phyloP scores from a whole-genome alignment of 2,888 invertebrate genomes.

The Ecliptopera silaceata region DNA sequence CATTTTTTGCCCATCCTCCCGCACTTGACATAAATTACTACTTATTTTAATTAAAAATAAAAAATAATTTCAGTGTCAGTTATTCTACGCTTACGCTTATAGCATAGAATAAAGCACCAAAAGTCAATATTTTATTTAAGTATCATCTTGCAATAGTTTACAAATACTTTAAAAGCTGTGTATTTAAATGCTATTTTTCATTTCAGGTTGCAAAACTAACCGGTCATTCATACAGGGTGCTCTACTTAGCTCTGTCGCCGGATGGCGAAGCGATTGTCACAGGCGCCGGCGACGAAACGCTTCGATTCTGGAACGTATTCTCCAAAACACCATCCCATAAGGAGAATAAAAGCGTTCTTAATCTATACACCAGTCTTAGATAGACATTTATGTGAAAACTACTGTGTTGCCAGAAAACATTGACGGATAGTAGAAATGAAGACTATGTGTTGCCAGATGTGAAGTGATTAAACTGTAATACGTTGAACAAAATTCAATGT shows the following conservation, averaged over 20 bases:
- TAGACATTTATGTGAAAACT: constrained; percentile 47
- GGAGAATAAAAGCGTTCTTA: constrained; percentile 96
- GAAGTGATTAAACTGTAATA: background rate
- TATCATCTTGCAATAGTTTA: too few species aligned
- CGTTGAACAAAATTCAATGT: background rate
- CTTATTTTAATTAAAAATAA: too few species aligned
- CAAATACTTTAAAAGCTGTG: too few species aligned
- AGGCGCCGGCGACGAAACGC: constrained; percentile 98
- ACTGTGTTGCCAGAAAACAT: constrained; percentile 11
- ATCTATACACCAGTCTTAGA: constrained; percentile 92
- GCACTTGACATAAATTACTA: too few species aligned
- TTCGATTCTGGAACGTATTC: constrained; percentile 99
- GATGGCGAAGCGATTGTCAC: constrained; percentile 99
- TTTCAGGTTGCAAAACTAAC: constrained; percentile 96
- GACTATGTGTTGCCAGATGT: constrained; percentile 8
- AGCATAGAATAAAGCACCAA: too few species aligned
- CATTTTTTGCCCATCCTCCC: too few species aligned
- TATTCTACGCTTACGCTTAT: too few species aligned
- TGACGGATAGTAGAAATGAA: background rate
- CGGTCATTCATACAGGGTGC: constrained; percentile 97
- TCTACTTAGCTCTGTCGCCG: constrained; percentile 98
- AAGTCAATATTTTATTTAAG: too few species aligned
- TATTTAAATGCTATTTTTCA: background rate
- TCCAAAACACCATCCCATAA: constrained; percentile 97
- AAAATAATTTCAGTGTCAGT: too few species aligned